Conservation (phyloP, 2,797 vertebrate genomes). For the Malurus splendens region DNA sequence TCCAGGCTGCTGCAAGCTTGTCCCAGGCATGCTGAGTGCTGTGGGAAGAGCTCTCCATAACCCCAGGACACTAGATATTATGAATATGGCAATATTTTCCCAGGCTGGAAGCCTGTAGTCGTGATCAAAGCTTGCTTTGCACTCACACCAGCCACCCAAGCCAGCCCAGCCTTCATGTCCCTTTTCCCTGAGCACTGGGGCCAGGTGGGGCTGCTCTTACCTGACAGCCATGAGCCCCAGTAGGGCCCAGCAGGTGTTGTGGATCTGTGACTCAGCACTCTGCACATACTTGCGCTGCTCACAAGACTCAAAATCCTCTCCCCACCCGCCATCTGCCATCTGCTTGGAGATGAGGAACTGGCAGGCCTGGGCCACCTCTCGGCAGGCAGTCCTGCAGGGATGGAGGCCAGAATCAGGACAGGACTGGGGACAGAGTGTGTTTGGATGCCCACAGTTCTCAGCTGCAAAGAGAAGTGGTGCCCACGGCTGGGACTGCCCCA, state of each 20-base stretch:
- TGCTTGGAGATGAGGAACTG: conserved; percentile 86
- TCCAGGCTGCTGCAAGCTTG: not conserved
- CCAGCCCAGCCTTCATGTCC: not conserved
- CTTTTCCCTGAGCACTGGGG: not conserved
- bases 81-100: not conserved
- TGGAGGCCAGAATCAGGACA: conserved; percentile 74
- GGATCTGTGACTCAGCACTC: conserved; percentile 84
- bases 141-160: not conserved
- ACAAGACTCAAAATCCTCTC: conserved; percentile 94
- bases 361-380: conserved; percentile 83
- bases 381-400: conserved; percentile 76
- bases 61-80: not conserved
- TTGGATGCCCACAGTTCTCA: conserved; percentile 66
- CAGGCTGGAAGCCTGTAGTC: not conserved
- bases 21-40: not conserved
- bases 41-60: not conserved
- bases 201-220: conserved; percentile 60
- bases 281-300: conserved; percentile 84
- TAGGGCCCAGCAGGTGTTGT: conserved; percentile 91
- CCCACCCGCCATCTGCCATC: conserved; percentile 94
- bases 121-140: not conserved
- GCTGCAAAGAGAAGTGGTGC: not conserved
- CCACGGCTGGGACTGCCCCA: fast-evolving
- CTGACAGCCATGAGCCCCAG: conserved; percentile 89
- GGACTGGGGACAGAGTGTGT: not conserved